Conservation (phyloP, 2,888 invertebrate species). For the Drosophila bunnanda region DNA sequence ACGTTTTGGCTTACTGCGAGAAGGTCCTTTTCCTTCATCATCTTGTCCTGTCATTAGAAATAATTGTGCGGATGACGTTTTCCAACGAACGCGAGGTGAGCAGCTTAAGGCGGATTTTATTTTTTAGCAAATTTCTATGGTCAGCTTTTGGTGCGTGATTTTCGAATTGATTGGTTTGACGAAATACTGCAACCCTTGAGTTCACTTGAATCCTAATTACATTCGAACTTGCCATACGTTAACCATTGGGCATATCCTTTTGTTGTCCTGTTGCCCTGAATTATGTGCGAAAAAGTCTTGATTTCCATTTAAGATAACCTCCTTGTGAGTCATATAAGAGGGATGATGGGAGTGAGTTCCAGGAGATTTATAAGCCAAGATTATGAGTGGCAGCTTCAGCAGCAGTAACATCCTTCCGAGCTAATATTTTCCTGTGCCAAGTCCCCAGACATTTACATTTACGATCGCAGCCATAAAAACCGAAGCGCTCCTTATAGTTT, state of each 20-base stretch:
- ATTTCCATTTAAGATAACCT: slow-evolving; percentile 68
- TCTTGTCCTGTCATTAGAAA: slow-evolving; percentile 75
- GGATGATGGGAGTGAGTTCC: slow-evolving; percentile 35
- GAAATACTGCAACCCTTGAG: slow-evolving; percentile 46
- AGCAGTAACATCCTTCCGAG: slow-evolving; percentile 15
- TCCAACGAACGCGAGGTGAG: slow-evolving; percentile 39
- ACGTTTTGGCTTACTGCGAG: slow-evolving; percentile 67
- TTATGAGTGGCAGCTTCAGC: slow-evolving; percentile 24
- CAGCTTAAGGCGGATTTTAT: slow-evolving; percentile 52
- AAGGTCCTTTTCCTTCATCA: slow-evolving; percentile 41
- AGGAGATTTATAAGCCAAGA: slow-evolving; percentile 56
- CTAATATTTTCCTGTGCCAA: slow-evolving; percentile 20
- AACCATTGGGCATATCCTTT: slow-evolving; percentile 42
- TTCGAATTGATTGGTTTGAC: slow-evolving; percentile 69
- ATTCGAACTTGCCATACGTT: slow-evolving; percentile 8
- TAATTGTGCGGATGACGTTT: slow-evolving; percentile 62
- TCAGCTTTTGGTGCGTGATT: slow-evolving; percentile 60
- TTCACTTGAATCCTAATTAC: not conserved
- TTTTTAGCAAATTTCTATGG: slow-evolving; percentile 42
- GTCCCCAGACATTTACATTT: slow-evolving; percentile 43
- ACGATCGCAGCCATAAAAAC: slow-evolving; percentile 58
- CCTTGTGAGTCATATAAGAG: slow-evolving; percentile 11
- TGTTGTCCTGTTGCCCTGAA: slow-evolving; percentile 51
- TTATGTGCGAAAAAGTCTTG: slow-evolving; percentile 67
- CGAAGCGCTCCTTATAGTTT: slow-evolving; percentile 55